Evolutionary conservation across 2,797 vertebrate genomes (phyloP).

Genomic region (Moxostoma hubbsi): DNA sequence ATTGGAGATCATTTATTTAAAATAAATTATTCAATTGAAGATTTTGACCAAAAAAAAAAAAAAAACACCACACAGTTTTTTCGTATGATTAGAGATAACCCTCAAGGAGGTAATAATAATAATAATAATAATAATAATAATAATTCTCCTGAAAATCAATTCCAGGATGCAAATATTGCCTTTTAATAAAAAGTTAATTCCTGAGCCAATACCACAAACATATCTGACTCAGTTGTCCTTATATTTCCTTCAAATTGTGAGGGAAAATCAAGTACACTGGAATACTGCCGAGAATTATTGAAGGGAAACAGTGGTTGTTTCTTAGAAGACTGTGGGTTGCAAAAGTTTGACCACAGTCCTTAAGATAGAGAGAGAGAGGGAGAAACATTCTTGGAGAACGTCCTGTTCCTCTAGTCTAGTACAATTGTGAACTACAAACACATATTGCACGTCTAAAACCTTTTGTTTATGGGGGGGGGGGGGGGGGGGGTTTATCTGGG

Average conservation of each 20-base stretch:
- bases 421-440: conserved; percentile 64
- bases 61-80: too few species aligned
- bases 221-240: not conserved
- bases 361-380: conserved; percentile 14
- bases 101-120: too few species aligned
- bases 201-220: too few species aligned
- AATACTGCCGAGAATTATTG: not conserved
- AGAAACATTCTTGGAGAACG: conserved; percentile 63
- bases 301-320: conserved; percentile 7
- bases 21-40: too few species aligned
- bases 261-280: not conserved
- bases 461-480: conserved; percentile 62
- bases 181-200: too few species aligned
- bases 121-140: too few species aligned
- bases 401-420: conserved; percentile 62
- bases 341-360: not conserved
- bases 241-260: not conserved
- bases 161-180: too few species aligned
- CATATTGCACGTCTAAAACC: conserved; percentile 57
- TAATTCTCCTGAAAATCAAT: too few species aligned
- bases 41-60: too few species aligned
- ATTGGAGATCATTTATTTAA: too few species aligned
- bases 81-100: too few species aligned
- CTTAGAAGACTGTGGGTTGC: not conserved
- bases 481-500: conserved; percentile 37